phyloP scores from a whole-genome alignment of 2,888 invertebrate species.

The Quadroppia sp. region DNA sequence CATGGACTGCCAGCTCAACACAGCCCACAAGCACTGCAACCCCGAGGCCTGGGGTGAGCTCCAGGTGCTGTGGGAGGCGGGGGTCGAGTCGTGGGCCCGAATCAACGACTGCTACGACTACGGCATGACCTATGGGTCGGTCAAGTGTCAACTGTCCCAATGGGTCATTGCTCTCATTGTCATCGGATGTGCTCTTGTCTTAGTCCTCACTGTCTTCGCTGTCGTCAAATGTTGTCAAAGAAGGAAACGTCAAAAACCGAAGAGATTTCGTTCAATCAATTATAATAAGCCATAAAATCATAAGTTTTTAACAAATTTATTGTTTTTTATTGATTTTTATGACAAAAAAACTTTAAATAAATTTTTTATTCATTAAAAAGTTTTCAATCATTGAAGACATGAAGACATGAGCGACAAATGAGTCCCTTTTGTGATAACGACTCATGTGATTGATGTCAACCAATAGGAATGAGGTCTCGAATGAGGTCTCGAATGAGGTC shows the following conservation, averaged over 20 bases:
- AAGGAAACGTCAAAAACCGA: background rate
- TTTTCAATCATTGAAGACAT: too few species aligned
- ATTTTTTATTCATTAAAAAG: too few species aligned
- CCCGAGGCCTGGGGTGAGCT: background rate
- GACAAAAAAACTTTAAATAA: background rate
- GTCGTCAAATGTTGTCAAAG: slow-evolving; percentile 5
- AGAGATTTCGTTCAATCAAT: background rate
- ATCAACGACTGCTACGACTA: background rate
- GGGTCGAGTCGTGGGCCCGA: background rate
- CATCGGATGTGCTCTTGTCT: background rate
- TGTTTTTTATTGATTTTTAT: background rate
- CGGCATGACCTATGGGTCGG: background rate
- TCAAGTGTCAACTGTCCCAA: slow-evolving; percentile 1
- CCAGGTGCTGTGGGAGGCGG: background rate
- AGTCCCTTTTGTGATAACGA: background rate
- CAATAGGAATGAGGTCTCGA: background rate
- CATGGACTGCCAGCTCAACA: slow-evolving; percentile 3
- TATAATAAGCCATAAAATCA: background rate
- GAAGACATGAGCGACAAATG: background rate
- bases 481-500: background rate
- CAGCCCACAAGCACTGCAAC: background rate
- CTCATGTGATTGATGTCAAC: background rate
- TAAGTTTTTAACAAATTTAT: too few species aligned
- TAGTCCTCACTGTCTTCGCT: background rate
- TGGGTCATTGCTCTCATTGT: slow-evolving; percentile 20